Conservation (phyloP, 2,888 invertebrate genomes). For the Microplitis manilae region DNA sequence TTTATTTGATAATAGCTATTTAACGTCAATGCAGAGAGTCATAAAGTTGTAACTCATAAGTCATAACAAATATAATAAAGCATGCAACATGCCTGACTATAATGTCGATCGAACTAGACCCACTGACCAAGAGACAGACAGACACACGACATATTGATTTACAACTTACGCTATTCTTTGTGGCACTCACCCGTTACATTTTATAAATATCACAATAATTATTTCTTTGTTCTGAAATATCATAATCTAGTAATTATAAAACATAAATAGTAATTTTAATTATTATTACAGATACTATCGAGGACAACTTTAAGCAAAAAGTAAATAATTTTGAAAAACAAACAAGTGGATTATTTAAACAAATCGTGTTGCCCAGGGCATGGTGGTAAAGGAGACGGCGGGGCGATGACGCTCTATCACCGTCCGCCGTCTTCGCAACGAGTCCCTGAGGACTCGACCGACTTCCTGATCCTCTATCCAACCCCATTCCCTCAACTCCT, state of each 20-base stretch:
- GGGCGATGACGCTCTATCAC: slow-evolving; percentile 69
- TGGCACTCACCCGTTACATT: background rate
- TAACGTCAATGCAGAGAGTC: background rate
- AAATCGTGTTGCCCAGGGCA: slow-evolving; percentile 54
- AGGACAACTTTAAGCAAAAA: no score
- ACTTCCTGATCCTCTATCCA: slow-evolving; percentile 55
- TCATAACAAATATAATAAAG: background rate
- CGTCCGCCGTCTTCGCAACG: slow-evolving; percentile 63
- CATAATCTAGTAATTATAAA: no score
- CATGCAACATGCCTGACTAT: slow-evolving; percentile 26
- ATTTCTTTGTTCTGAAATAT: no score
- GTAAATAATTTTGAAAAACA: no score
- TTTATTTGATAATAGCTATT: background rate
- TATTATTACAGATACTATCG: no score
- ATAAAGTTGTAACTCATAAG: background rate
- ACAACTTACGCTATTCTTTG: background rate
- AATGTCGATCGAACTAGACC: slow-evolving; percentile 57
- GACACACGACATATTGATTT: slow-evolving; percentile 42
- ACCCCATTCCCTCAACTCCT: slow-evolving; percentile 44
- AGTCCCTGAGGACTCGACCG: slow-evolving; percentile 66
- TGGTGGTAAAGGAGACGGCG: slow-evolving; percentile 67
- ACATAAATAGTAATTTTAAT: no score
- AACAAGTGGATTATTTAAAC: slow-evolving; percentile 4
- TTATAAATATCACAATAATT: no score
- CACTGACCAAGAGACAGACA: slow-evolving; percentile 51